Conservation (phyloP, 2,113 vertebrate species). For the Oryzias melastigma region DNA sequence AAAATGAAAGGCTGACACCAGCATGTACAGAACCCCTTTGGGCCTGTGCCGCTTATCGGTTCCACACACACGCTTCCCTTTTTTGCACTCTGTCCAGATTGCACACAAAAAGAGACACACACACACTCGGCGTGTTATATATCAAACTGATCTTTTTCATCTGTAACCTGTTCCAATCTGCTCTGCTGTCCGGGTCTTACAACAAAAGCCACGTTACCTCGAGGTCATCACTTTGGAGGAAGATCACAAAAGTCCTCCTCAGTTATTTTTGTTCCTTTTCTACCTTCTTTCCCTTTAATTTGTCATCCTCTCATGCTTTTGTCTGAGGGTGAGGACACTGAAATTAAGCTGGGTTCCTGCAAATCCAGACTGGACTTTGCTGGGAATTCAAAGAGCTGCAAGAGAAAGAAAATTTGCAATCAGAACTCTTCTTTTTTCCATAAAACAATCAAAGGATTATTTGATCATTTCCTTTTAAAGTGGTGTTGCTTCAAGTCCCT, state of each 20-base stretch:
- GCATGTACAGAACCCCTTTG: conserved; percentile 47
- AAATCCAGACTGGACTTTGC: not conserved
- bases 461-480: too few relatives aligned
- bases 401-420: too few relatives aligned
- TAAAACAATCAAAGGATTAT: too few relatives aligned
- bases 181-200: conserved; percentile 39
- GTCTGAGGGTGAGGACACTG: conserved; percentile 6
- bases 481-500: too few relatives aligned
- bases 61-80: conserved; percentile 39
- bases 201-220: conserved; percentile 52
- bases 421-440: too few relatives aligned
- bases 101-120: conserved; percentile 37
- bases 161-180: conserved; percentile 50
- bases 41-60: conserved; percentile 58
- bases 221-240: conserved; percentile 44
- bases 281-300: conserved; percentile 11
- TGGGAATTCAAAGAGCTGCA: not conserved
- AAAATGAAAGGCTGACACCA: conserved; percentile 54
- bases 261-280: conserved; percentile 23
- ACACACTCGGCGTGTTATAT: conserved; percentile 39
- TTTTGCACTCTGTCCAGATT: conserved; percentile 37
- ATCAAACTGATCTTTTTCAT: conserved; percentile 57
- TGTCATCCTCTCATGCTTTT: not conserved
- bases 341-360: conserved; percentile 6
- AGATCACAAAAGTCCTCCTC: conserved; percentile 21